These are phyloP conservation scores for Tangara arthus DNA, from an alignment of 2,797 vertebrate genomes.

Conservation along the genomic window DNA sequence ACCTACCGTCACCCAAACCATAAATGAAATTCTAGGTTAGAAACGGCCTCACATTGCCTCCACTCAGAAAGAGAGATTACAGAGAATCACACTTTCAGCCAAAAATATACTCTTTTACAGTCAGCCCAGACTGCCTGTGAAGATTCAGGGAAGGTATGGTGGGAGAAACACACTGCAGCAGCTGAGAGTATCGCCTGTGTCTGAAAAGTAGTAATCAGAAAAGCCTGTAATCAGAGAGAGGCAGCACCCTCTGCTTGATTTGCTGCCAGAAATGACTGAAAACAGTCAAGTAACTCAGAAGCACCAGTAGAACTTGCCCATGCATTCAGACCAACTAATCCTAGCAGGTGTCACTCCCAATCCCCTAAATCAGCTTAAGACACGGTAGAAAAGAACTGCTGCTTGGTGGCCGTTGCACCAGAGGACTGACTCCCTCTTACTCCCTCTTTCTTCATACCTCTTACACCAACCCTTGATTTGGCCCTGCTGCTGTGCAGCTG, in stretches of 20 bases:
- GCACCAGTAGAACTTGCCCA: background rate
- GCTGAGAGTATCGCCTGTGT: accelerated
- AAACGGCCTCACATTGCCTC: background rate
- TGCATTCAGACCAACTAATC: background rate
- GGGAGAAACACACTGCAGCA: background rate
- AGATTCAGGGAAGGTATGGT: background rate
- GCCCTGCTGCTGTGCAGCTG: background rate
- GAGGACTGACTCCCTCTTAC: background rate
- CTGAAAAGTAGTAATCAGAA: background rate
- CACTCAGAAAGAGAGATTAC: background rate
- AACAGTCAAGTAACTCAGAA: background rate
- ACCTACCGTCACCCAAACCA: background rate
- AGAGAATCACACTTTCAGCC: background rate
- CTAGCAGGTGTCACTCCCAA: background rate
- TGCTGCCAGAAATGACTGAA: background rate
- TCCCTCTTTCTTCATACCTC: background rate
- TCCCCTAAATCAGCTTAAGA: background rate
- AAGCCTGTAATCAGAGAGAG: background rate
- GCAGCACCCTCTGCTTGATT: background rate
- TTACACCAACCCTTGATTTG: background rate
- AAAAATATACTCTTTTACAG: background rate
- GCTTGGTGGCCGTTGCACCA: accelerated
- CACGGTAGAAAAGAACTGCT: background rate
- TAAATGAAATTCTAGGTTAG: background rate
- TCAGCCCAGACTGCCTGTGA: background rate